A percentile compares a stretch with the other conserved stretches of the same genome.
phyloP scores from a whole-genome alignment of 2,113 vertebrate genomes.

The Rhombomys opimus region DNA sequence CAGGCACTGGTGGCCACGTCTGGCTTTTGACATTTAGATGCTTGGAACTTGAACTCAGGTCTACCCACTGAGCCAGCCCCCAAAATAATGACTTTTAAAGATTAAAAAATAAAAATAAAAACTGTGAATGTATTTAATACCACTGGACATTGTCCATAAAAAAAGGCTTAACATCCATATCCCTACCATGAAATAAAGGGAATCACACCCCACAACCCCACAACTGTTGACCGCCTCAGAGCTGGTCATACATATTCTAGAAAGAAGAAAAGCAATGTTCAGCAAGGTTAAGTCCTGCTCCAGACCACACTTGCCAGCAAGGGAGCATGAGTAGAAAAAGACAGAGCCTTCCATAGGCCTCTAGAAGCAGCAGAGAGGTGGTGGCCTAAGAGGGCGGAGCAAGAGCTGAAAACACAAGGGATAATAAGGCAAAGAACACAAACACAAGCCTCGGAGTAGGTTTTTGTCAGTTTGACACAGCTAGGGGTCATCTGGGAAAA shows the following conservation, averaged over 20 bases:
- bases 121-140: not conserved
- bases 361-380: not conserved
- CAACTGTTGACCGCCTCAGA: too few relatives aligned
- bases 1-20: not conserved
- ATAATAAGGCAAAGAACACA: not conserved
- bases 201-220: not conserved
- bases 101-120: not conserved
- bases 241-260: not conserved
- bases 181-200: conserved; percentile 12
- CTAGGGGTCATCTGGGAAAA: not conserved
- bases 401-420: not conserved
- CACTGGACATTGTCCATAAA: not conserved
- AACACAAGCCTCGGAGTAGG: not conserved
- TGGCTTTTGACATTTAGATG: not conserved
- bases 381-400: rapidly evolving
- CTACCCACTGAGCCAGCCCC: not conserved
- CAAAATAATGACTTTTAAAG: not conserved
- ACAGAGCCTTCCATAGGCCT: not conserved
- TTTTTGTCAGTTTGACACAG: not conserved
- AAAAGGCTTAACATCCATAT: not conserved
- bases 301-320: not conserved
- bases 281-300: not conserved
- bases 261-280: not conserved
- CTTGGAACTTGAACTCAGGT: not conserved
- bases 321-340: not conserved